Evolutionary conservation across 2,888 invertebrate species (phyloP), one percentile per base, ranked within the genome.

Genomic region (Campoplex capitator): DNA sequence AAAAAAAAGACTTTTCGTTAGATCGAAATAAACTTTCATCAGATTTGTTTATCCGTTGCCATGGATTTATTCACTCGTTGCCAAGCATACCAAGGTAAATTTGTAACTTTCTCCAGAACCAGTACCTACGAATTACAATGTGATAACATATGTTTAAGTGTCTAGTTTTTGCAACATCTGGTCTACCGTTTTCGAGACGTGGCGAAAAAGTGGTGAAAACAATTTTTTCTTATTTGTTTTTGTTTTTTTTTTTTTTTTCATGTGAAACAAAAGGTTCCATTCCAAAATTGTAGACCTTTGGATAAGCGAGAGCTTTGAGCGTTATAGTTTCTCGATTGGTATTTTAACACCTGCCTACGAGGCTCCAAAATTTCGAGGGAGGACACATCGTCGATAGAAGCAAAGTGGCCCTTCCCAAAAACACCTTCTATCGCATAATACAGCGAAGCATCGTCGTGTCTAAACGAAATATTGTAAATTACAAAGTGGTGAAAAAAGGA

Each of bases 321-420:
- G 54, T 51, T 70, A 79, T 32, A 70, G 56, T 83, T 58, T 71
- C 65, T 38, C 77, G 82, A 89, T 89, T 88, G 83, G 87, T 45
- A 70, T 87, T 88, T 89, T 88, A 86, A 89, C 89, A 89, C 89
- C 89, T 89, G 89, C 87, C 78, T 73, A 58, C 65, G 70, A 58
- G 58, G 62, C n/a, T 58, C 56, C 38, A 51, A 48, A 23, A 42
- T 65, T 32, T 32, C 67, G 62, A 45, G 58, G 62, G 80, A 48
- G 35, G 51, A 76, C 62, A 87, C 74, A 78, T 79, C 77, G 86
- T 83, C 71, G 51, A 79, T 71, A 79, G 76, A 38, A 18, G 62
- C 74, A 74, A 51, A 38, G 56, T n/a, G 70, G 13, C 38, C 56
- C 70, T 68, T 76, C 13, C 13, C 45, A 51, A 85, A 85, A 85